Conservation (phyloP, 2,888 invertebrate species). For the Orthonevra nobilis region DNA sequence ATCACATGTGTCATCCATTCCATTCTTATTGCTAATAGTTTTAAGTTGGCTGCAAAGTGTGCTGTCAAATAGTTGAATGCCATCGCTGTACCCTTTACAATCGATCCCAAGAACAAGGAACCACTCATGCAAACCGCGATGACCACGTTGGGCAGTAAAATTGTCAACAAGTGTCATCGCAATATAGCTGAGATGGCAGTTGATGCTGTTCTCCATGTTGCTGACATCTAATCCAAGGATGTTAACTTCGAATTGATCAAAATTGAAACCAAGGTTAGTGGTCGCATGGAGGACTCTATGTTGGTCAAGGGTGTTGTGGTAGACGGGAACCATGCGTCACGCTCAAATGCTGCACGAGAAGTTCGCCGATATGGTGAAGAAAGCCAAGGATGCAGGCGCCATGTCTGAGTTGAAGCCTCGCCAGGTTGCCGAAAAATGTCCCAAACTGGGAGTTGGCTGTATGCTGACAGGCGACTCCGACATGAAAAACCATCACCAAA, state of each 20-base stretch:
- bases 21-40: constrained; percentile 98
- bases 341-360: constrained; percentile 94
- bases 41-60: constrained; percentile 95
- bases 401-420: too few species aligned
- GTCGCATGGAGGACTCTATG: constrained; percentile 99
- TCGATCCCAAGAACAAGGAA: constrained; percentile 90
- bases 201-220: constrained; percentile 94
- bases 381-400: constrained; percentile 93
- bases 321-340: constrained; percentile 98
- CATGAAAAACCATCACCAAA: too few species aligned
- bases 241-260: too few species aligned
- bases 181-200: constrained; percentile 99
- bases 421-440: too few species aligned
- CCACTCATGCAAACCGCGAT: constrained; percentile 96
- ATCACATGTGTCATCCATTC: constrained; percentile 99
- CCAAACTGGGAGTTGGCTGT: too few species aligned
- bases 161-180: constrained; percentile 97
- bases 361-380: constrained; percentile 94
- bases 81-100: constrained; percentile 94
- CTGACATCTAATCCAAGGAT: too few species aligned
- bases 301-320: constrained; percentile 98
- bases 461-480: too few species aligned
- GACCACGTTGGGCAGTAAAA: constrained; percentile 99
- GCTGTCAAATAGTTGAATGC: constrained; percentile 92
- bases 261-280: too few species aligned